phyloP scores from a whole-genome alignment of 1,140 invertebrate species.

The Brachionus angularis region DNA sequence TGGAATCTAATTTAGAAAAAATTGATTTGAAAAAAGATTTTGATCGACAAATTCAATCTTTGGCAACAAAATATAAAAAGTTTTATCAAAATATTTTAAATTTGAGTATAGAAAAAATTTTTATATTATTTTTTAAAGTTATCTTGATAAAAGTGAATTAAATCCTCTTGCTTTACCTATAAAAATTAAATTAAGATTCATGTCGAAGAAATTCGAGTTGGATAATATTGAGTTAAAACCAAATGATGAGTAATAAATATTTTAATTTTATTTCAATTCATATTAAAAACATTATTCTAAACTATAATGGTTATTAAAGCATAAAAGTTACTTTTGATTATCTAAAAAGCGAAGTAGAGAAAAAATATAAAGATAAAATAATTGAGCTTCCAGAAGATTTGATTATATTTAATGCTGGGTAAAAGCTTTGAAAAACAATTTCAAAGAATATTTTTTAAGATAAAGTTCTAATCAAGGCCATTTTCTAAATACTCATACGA shows the following conservation, averaged over 20 bases:
- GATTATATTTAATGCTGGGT: constrained; percentile 13
- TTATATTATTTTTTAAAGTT: background rate
- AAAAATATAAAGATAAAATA: background rate
- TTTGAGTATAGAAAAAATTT: background rate
- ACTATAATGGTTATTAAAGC: background rate
- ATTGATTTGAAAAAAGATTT: background rate
- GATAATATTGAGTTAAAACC: constrained; percentile 1
- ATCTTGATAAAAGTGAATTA: background rate
- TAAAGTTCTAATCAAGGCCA: background rate
- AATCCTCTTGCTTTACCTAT: background rate
- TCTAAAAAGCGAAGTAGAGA: background rate
- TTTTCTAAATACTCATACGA: constrained; percentile 5
- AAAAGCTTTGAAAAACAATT: no score
- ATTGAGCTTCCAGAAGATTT: constrained; percentile 5
- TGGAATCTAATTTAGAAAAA: background rate
- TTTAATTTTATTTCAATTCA: background rate
- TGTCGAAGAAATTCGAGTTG: background rate
- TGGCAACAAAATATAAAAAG: constrained; percentile 4
- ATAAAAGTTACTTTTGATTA: background rate
- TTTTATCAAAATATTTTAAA: background rate
- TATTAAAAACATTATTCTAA: background rate
- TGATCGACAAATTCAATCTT: background rate
- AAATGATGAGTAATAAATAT: constrained; percentile 14
- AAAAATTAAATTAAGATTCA: constrained; percentile 16
- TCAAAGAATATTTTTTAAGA: background rate